Evolutionary conservation across 2,888 invertebrate species (phyloP), one percentile per base, ranked within the genome.

Genomic region (Steinernema carpocapsae): DNA sequence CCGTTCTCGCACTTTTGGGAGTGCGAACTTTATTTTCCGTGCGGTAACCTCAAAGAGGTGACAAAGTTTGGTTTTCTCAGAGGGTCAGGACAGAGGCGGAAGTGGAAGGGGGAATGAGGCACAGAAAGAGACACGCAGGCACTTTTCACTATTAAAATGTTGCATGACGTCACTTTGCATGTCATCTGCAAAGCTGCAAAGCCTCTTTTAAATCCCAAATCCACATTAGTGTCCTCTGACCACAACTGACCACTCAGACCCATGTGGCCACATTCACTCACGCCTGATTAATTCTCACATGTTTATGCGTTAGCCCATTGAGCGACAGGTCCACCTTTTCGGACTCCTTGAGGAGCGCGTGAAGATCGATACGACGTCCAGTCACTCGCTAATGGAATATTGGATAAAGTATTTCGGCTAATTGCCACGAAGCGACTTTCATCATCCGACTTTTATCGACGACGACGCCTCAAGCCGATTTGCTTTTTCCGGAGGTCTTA

Each of bases 401-500:
- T 64, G 64, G 64, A 64, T 64, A 32, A 17, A 64, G 64, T 64
- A 64, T 64, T 64, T 26, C 64, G 32, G 26, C 64, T 64, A 64
- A 64, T 64, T 64, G 64, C 64, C 17, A 7, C 4, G 37, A 37
- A 37, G 37, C 3, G 4, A 10, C 3, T 10, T 37, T 37, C 64
- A 14, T 29, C 48, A 7, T 48, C 48, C 48, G 48, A 48, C 37
- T 37, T 37, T 37, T n/a, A n/a, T n/a, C 56, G 12, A 3, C 26
- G 56, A 26, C 64, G 64, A 64, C 64, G 17, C 29, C 64, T 64
- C 64, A 64, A 64, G 64, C 64, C 64, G 64, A 64, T 64, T 64
- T 64, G 64, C 64, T 64, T 64, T 64, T 64, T 64, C 64, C 64
- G 64, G 64, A 12, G 10, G 24, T 32, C 64, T 4, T 26, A 4